Conservation (phyloP, 2,888 invertebrate species). For the Scaptomyza caliginosa region DNA sequence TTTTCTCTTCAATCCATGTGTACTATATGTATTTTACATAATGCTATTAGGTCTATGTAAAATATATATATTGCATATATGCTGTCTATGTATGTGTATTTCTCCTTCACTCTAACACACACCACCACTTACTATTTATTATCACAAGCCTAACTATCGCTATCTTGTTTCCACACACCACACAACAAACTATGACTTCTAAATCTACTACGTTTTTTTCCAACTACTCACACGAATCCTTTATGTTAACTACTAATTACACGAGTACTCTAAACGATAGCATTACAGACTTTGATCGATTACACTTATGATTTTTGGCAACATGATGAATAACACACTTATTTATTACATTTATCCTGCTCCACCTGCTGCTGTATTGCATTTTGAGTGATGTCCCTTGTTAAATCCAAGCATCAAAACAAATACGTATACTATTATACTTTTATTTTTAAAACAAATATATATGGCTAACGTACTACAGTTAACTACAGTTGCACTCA, state of each 20-base stretch:
- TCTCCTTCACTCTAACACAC: constrained; percentile 27
- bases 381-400: constrained; percentile 49
- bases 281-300: constrained; percentile 24
- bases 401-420: constrained; percentile 13
- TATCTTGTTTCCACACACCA: constrained; percentile 16
- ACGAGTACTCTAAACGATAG: constrained; percentile 19
- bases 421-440: neutral
- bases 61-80: constrained; percentile 70
- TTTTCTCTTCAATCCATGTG: constrained; percentile 54
- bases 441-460: constrained; percentile 27
- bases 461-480: constrained; percentile 34
- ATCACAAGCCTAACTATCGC: constrained; percentile 16
- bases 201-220: constrained; percentile 12
- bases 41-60: constrained; percentile 37
- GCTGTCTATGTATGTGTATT: constrained; percentile 78
- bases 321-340: neutral
- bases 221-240: constrained; percentile 17
- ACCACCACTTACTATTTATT: constrained; percentile 5
- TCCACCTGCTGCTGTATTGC: constrained; percentile 36
- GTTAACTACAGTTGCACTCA: constrained; percentile 44
- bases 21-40: constrained; percentile 67
- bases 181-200: constrained; percentile 23
- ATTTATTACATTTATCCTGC: neutral
- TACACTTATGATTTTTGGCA: constrained; percentile 12
- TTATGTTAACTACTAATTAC: constrained; percentile 15